phyloP scores from a whole-genome alignment of 2,113 vertebrate species.

The Eonycteris spelaea region DNA sequence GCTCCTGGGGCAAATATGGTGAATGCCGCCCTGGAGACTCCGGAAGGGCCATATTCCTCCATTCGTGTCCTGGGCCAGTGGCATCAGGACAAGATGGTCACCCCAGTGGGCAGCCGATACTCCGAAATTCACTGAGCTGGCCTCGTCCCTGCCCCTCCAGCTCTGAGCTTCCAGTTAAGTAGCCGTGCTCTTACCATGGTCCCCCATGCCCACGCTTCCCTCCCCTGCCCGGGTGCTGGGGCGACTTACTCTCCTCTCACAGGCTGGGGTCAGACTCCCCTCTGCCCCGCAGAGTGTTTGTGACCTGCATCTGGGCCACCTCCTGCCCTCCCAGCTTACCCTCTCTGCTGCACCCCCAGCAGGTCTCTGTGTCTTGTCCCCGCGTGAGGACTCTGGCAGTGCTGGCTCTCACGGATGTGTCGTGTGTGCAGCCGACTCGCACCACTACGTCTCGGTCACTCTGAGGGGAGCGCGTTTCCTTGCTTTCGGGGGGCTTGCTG shows the following conservation, averaged over 20 bases:
- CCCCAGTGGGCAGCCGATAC: not conserved
- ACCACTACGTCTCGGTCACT: too few relatives aligned
- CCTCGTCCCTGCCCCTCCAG: too few relatives aligned
- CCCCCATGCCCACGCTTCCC: not conserved
- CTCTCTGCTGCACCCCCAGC: not conserved
- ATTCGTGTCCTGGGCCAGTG: not conserved
- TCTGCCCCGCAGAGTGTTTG: not conserved
- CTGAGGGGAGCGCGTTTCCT: too few relatives aligned
- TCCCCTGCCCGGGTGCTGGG: not conserved
- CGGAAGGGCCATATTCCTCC: not conserved
- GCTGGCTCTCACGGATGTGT: not conserved
- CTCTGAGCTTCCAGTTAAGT: not conserved
- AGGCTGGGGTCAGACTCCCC: not conserved
- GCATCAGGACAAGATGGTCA: not conserved
- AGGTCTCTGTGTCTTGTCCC: not conserved
- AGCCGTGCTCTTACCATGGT: not conserved
- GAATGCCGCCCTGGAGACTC: not conserved
- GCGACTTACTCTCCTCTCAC: not conserved
- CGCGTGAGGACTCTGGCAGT: not conserved
- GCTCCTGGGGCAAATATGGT: rapidly evolving
- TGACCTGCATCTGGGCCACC: not conserved
- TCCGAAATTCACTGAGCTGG: rapidly evolving
- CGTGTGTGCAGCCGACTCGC: too few relatives aligned
- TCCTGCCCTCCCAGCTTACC: not conserved
- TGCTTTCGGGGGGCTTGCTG: too few relatives aligned